phyloP scores from a whole-genome alignment of 2,113 vertebrate genomes.

The Tiliqua scincoides region DNA sequence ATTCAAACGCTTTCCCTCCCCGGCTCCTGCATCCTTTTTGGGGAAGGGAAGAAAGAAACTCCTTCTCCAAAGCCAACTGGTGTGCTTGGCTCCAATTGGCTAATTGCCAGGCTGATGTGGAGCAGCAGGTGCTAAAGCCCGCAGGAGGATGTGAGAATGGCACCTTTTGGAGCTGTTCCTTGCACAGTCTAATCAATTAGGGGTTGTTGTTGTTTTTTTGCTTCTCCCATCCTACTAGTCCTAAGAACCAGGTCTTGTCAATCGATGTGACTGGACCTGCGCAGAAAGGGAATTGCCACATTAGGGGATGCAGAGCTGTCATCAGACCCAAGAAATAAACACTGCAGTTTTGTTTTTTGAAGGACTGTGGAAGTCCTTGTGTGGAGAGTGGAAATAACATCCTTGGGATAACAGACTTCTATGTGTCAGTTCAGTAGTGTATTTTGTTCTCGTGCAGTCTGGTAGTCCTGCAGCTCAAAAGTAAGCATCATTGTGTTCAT shows the following conservation, averaged over 20 bases:
- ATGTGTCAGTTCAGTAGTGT: neutral
- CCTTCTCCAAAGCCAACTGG: neutral
- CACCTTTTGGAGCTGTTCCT: neutral
- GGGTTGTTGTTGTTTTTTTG: neutral
- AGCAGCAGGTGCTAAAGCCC: constrained; percentile 25
- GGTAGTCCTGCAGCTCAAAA: too few species aligned
- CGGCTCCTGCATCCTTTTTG: neutral
- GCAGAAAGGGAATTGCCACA: neutral
- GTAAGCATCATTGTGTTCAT: too few species aligned
- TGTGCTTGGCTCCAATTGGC: neutral
- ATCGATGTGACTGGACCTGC: neutral
- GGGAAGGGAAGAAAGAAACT: neutral
- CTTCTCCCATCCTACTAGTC: too few species aligned
- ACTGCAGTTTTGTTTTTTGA: neutral
- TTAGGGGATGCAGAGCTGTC: neutral
- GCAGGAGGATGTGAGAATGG: neutral
- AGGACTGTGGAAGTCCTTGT: neutral
- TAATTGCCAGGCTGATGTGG: neutral
- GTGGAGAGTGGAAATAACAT: neutral
- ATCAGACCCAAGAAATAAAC: neutral
- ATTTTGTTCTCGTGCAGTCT: neutral
- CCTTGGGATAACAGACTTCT: neutral
- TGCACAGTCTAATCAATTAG: neutral
- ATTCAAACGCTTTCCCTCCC: neutral
- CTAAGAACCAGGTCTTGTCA: neutral